Evolutionary conservation across 2,888 invertebrate species (phyloP), one percentile per base, ranked within the genome.

Genomic region (Tenodera sinensis): DNA sequence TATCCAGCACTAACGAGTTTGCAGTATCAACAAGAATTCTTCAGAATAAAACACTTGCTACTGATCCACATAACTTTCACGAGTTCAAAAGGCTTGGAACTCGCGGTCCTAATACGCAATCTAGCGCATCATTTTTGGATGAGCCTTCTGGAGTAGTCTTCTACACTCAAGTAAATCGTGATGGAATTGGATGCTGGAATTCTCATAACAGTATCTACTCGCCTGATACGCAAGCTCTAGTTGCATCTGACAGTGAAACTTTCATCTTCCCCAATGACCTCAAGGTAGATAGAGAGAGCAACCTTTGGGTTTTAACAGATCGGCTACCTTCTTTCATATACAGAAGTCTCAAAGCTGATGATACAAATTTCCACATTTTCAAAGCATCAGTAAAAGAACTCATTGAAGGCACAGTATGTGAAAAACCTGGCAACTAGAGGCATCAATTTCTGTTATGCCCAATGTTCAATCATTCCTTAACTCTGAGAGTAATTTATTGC

Each of bases 231-330:
- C 97, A 97, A 92, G 96, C 96, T 6, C 94, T 96, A 83, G 95
- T 97, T 87, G 96, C 95, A 90, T 96, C 95, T 95, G 96, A 95
- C 92, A 95, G 96, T 89, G 94, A 94, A 1, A 96, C 96, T 1
- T 96, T 97, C 96, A 94, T 97, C 0, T 97, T 97, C 91, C 97
- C 97, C 3, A 96, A 96, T 87, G 97, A 97, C 91, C 94, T 97
- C 2, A 97, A 97, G 93, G 96, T 97, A 15, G 97, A 97, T 91
- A 94, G 94, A 42, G 94, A 96, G 12, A 95, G 96, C 25, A 96
- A 95, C 83, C 92, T 97, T 0, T 97, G 97, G 97, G 96, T 97
- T 3, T 92, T 97, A 0, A 96, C 97, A 0, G 96, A 97, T 92
- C 95, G 95, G 90, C 93, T 97, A 91, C 97, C 96, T 0, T 93